Conservation (phyloP, 2,797 vertebrate species). For the Anabas testudineus region DNA sequence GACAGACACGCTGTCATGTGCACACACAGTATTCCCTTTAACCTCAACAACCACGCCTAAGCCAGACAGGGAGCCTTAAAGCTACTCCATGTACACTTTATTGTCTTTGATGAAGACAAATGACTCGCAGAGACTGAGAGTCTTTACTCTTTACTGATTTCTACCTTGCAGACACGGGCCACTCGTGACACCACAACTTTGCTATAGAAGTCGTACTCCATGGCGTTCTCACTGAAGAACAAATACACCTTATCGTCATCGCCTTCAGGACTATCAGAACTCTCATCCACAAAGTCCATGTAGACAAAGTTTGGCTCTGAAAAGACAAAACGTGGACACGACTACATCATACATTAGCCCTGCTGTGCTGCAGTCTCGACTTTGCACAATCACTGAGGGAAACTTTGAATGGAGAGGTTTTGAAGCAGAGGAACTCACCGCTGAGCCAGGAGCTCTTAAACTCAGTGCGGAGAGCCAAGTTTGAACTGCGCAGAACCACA, state of each 20-base stretch:
- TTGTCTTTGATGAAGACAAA: neutral
- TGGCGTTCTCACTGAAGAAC: constrained; percentile 88
- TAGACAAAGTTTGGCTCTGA: constrained; percentile 87
- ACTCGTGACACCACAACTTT: constrained; percentile 86
- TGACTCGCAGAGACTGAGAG: neutral
- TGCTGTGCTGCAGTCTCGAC: neutral
- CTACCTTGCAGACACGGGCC: constrained; percentile 88
- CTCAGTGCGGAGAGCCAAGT: constrained; percentile 79
- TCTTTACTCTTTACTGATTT: neutral
- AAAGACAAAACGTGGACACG: constrained; percentile 29
- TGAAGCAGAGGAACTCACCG: constrained; percentile 72
- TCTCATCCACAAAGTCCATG: constrained; percentile 85
- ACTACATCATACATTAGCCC: neutral
- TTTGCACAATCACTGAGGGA: neutral
- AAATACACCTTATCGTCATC: constrained; percentile 88
- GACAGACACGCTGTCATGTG: constrained; percentile 17
- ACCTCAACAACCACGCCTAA: constrained; percentile 7
- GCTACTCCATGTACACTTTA: too few species aligned
- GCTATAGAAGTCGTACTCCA: constrained; percentile 88
- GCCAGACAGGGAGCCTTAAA: neutral
- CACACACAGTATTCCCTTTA: neutral
- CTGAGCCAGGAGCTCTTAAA: constrained; percentile 86
- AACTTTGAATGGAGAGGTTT: neutral
- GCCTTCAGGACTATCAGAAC: constrained; percentile 71
- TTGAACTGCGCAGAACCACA: constrained; percentile 81